phyloP scores from a whole-genome alignment of 1,140 invertebrate genomes.

The Drosophila seguyi region DNA sequence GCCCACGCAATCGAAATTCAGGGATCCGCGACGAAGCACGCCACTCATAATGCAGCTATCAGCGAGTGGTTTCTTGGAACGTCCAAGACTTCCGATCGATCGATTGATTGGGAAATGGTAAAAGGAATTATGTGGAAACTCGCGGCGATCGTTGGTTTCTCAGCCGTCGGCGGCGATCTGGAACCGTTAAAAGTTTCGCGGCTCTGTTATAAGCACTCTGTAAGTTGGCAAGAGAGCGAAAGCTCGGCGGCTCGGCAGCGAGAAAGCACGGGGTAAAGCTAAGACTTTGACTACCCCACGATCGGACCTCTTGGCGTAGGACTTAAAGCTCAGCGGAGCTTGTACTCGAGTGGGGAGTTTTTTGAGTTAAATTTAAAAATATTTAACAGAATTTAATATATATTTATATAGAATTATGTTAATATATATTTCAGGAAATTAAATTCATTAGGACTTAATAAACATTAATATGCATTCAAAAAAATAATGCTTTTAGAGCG shows the following conservation, averaged over 20 bases:
- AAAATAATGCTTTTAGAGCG: no score
- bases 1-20: slow-evolving; percentile 74
- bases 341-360: slow-evolving; percentile 5
- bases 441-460: no score
- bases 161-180: slow-evolving; percentile 62
- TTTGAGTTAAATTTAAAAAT: neutral
- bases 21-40: slow-evolving; percentile 77
- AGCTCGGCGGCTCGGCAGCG: slow-evolving; percentile 24
- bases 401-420: neutral
- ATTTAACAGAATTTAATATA: neutral
- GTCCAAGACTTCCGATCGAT: slow-evolving; percentile 20
- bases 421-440: no score
- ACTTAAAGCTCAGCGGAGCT: slow-evolving; percentile 3
- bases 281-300: slow-evolving; percentile 21
- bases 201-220: slow-evolving; percentile 62
- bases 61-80: slow-evolving; percentile 14
- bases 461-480: no score
- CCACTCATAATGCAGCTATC: slow-evolving; percentile 69
- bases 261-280: slow-evolving; percentile 27
- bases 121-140: slow-evolving; percentile 31
- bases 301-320: slow-evolving; percentile 16
- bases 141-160: slow-evolving; percentile 56
- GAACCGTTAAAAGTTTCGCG: slow-evolving; percentile 70
- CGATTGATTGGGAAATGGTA: slow-evolving; percentile 20
- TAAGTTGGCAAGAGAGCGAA: slow-evolving; percentile 53